A percentile compares a stretch with the other conserved stretches of the same genome.
Conservation (phyloP, 2,113 vertebrate species). For the Dicentrarchus labrax region DNA sequence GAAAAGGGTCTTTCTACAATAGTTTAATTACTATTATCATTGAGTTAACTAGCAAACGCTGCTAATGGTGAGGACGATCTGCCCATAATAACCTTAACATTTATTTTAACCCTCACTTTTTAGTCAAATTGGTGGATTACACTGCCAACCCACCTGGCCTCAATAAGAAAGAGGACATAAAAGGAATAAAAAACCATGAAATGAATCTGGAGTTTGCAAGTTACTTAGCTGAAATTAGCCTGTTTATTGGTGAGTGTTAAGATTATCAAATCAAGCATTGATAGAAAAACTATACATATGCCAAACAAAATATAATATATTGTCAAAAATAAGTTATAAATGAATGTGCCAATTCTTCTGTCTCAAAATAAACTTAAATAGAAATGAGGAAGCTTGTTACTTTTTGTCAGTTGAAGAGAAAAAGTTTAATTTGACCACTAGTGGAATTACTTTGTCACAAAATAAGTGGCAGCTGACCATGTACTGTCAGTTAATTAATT, state of each 20-base stretch:
- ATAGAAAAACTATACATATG: background rate
- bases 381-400: background rate
- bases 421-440: background rate
- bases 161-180: background rate
- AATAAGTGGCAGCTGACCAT: conserved; percentile 3
- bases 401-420: background rate
- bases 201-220: too few relatives aligned
- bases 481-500: background rate
- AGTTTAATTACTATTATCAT: background rate
- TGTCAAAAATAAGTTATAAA: background rate
- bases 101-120: background rate
- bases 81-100: background rate
- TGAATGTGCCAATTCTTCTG: background rate
- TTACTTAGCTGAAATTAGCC: background rate
- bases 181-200: background rate
- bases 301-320: background rate
- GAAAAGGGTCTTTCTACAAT: background rate
- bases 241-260: background rate
- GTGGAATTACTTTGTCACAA: background rate
- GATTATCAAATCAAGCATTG: background rate
- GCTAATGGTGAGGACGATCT: background rate
- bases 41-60: background rate
- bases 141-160: background rate
- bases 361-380: background rate
- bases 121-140: background rate